Evolutionary conservation across 2,113 vertebrate genomes (phyloP).

Genomic region (Felis chaus): DNA sequence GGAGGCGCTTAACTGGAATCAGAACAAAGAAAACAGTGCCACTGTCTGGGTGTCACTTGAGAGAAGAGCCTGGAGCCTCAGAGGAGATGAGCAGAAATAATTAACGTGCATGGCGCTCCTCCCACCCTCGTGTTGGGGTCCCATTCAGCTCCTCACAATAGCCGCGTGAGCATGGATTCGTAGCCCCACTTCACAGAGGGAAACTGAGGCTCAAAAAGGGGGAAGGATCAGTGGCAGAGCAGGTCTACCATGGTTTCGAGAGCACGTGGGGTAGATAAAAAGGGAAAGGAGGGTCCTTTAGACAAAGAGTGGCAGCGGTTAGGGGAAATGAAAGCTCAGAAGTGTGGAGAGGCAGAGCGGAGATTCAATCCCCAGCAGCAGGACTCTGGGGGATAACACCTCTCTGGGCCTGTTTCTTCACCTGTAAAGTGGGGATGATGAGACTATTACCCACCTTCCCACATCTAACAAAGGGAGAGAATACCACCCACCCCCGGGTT

Average conservation of each 20-base stretch:
- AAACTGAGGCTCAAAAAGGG: not conserved
- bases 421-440: not conserved
- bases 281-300: not conserved
- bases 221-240: not conserved
- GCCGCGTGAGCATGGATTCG: not conserved
- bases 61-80: not conserved
- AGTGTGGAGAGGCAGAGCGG: not conserved
- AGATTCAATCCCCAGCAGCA: not conserved
- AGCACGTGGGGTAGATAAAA: not conserved
- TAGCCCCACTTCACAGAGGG: not conserved
- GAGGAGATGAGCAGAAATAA: not conserved
- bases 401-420: not conserved
- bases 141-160: not conserved
- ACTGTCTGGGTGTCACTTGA: not conserved
- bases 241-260: not conserved
- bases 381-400: not conserved
- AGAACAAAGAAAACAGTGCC: not conserved
- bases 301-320: not conserved
- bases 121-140: not conserved
- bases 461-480: not conserved
- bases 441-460: not conserved
- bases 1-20: not conserved
- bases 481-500: not conserved
- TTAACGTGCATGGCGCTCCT: not conserved
- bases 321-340: slow-evolving; percentile 14